Evolutionary conservation across 2,797 vertebrate species (phyloP), one percentile per base, ranked within the genome.

Genomic region (Anabas testudineus): DNA sequence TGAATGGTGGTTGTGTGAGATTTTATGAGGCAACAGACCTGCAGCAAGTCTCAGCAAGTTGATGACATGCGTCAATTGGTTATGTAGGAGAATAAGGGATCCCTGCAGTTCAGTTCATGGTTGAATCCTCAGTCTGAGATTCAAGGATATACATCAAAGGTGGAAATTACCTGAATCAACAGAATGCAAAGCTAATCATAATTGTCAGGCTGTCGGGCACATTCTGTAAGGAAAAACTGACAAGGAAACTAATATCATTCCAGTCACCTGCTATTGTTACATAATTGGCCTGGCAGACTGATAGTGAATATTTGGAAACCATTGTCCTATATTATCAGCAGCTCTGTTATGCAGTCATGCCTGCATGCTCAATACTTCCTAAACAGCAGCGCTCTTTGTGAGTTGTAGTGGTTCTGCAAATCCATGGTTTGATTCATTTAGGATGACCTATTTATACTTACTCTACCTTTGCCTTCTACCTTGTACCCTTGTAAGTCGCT

Each of bases 291-390:
- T 18, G 22, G 5, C 41, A 52, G n/a, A 34, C 64, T 51, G 68
- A 56, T 46, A 30, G 24, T 2, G 15, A 58, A 19, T n/a, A 39
- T 55, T 55, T 42, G 39, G 28, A 70, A 54, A 42, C 22, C 0
- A 2, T 43, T 49, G 18, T 46, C 45, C 72, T 47, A 58, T 49
- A 48, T 74, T 53, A 81, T 7, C 62, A 47, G 67, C 55, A 30
- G 48, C 56, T 62, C 34, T 67, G 43, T 55, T 45, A 10, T 30
- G 37, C 47, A 10, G 55, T 43, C 30, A 3, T 19, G 5, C 26
- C 46, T 58, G 46, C 67, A 26, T 12, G 53, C 39, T 48, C 18
- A 19, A n/a, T 24, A 7, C 37, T 70, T 13, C 26, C 10, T 58
- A 1, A 63, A 32, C 3, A 46, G 18, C 10, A 59, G 45, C 9